Evolutionary conservation across 2,888 invertebrate species (phyloP), one percentile per base, ranked within the genome.

Genomic region (Tachina grossa): DNA sequence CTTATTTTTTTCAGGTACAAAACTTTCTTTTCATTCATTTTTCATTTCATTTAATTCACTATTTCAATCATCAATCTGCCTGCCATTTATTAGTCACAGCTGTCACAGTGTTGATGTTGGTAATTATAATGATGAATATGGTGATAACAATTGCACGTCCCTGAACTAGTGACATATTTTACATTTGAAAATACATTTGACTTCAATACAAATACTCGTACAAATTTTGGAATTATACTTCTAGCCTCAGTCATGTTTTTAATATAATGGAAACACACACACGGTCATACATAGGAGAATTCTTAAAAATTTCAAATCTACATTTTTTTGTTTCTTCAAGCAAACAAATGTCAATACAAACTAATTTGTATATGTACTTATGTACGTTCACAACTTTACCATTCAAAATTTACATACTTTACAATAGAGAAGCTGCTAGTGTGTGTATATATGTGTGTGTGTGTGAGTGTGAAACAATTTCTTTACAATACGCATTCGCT

Each of bases 111-210:
- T 11, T 47, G 43, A 5, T 66, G 72, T 5, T 80, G 61, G 19
- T 49, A 68, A 53, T 55, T 68, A 41, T 41, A 13, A 45, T 47
- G 77, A 57, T 71, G 49, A 61, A 19, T 51, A 57, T 11, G 43
- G 63, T 39, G 55, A 63, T 68, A 51, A 75, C 51, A 75, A 71
- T 75, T 75, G 53, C 19, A 63, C 31, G 83, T 66, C 84, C 82
- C 81, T 84, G 83, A 87, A 85, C 85, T 76, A 78, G 72, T 80
- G 77, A 75, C 85, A 81, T 68, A 81, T 80, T 87, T 87, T 53
- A 72, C 43, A 83, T 63, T 53, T 6, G 11, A 22, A 51, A 51
- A 68, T 39, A 49, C 41, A 53, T 51, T 59, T 22, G 66, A 51
- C 41, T 75, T 43, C 31, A 78, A 49, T 39, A 72, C 43, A 75